Conservation (phyloP, 2,888 invertebrate genomes). For the Calliopum simillimum region DNA sequence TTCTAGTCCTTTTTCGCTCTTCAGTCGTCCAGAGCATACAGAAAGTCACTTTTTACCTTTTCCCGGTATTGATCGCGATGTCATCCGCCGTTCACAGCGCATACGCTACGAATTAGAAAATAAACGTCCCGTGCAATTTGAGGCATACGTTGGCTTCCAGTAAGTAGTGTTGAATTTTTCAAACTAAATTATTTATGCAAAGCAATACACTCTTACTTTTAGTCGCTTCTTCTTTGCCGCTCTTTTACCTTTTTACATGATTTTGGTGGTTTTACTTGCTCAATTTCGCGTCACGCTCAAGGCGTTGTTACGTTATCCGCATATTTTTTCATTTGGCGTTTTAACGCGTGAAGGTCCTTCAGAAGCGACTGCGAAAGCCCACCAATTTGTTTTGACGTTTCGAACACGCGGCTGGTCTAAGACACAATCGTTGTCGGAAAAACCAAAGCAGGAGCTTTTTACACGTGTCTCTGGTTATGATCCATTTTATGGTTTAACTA, state of each 20-base stretch:
- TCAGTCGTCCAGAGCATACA: neutral
- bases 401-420: conserved; percentile 81
- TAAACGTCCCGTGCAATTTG: conserved; percentile 79
- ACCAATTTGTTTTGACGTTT: conserved; percentile 75
- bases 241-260: conserved; percentile 63
- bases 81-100: conserved; percentile 81
- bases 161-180: conserved; percentile 40
- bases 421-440: conserved; percentile 69
- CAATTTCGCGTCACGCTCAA: conserved; percentile 72
- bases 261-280: conserved; percentile 74
- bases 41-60: conserved; percentile 71
- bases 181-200: neutral
- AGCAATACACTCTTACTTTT: neutral
- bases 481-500: conserved; percentile 82
- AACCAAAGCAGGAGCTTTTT: conserved; percentile 73
- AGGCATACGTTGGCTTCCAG: conserved; percentile 74
- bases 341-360: conserved; percentile 76
- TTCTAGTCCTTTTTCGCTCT: neutral
- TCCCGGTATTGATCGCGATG: conserved; percentile 81
- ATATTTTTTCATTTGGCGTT: conserved; percentile 76
- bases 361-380: conserved; percentile 70
- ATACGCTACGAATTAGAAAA: conserved; percentile 74
- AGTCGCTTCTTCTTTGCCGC: conserved; percentile 61
- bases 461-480: conserved; percentile 70
- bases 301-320: conserved; percentile 75